Percentiles rank a stretch among this genome's conserved stretches.
These are phyloP conservation scores for Aspidoscelis tigris DNA, from an alignment of 2,113 vertebrate species.

Conservation along the genomic window DNA sequence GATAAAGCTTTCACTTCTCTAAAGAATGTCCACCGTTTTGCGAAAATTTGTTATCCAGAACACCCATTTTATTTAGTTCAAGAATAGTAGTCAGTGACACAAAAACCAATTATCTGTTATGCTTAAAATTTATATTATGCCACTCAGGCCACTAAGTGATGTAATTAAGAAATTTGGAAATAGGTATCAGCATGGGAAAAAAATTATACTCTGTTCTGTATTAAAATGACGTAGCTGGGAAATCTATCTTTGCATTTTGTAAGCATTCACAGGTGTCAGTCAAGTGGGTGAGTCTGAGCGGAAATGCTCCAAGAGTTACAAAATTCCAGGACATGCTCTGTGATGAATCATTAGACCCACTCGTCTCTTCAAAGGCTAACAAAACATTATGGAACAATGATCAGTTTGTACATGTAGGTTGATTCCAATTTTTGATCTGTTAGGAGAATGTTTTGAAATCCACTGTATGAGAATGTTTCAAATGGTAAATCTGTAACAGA, in stretches of 20 bases:
- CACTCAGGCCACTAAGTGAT: background rate
- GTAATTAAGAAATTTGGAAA: background rate
- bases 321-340: background rate
- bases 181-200: too few species aligned
- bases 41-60: background rate
- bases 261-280: background rate
- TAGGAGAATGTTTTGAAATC: background rate
- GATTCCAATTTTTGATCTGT: background rate
- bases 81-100: background rate
- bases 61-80: background rate
- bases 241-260: background rate
- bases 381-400: background rate
- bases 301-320: background rate
- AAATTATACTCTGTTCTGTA: background rate
- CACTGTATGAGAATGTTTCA: background rate
- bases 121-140: background rate
- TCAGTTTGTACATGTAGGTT: background rate
- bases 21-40: too few species aligned
- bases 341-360: too few species aligned
- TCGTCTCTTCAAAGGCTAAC: background rate
- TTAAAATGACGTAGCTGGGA: background rate
- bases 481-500: background rate
- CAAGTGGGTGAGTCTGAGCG: background rate
- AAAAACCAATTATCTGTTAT: background rate
- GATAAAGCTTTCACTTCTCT: too few species aligned